phyloP scores from a whole-genome alignment of 2,888 invertebrate genomes.

The Pteria penguin region DNA sequence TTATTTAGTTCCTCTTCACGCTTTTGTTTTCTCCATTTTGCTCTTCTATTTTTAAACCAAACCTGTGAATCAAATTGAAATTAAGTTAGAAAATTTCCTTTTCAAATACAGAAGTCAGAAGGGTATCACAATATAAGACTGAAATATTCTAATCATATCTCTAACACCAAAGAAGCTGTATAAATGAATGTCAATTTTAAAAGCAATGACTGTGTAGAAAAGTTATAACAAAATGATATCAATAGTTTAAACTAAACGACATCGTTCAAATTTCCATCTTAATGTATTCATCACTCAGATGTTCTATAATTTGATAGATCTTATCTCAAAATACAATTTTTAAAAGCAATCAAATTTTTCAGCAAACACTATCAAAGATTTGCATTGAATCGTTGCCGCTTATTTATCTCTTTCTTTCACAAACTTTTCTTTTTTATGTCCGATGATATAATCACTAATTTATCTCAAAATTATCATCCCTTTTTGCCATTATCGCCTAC shows the following conservation, averaged over 20 bases:
- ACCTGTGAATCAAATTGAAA: conserved; percentile 19
- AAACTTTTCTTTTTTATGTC: not conserved
- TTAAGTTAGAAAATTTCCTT: not conserved
- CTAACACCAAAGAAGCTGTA: no score
- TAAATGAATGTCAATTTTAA: no score
- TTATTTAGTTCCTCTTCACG: conserved; percentile 83
- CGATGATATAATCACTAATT: not conserved
- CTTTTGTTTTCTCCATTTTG: conserved; percentile 97
- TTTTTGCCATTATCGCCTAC: not conserved
- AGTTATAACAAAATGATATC: not conserved
- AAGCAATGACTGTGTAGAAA: not conserved
- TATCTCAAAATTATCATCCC: not conserved
- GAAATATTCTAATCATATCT: no score
- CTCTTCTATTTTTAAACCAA: conserved; percentile 98
- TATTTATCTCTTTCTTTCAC: not conserved
- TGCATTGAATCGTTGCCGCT: not conserved
- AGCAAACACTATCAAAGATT: not conserved
- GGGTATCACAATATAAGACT: no score
- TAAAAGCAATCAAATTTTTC: not conserved
- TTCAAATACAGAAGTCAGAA: no score
- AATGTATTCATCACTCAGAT: not conserved
- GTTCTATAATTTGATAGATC: not conserved
- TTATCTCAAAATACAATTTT: not conserved
- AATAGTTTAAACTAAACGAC: not conserved
- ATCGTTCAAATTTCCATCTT: not conserved